Conservation (phyloP, 2,888 invertebrate genomes). For the Ernsta delagoae region DNA sequence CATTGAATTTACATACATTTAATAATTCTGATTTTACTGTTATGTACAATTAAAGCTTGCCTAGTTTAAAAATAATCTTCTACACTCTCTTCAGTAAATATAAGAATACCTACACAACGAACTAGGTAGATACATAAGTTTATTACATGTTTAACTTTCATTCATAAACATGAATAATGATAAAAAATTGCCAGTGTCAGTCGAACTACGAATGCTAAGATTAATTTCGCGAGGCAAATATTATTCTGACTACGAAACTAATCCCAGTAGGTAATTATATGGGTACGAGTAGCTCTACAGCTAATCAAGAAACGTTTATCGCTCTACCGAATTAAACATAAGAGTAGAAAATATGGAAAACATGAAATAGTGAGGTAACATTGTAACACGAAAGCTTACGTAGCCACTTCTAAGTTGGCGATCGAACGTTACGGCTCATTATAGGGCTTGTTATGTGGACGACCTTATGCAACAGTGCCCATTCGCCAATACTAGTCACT, state of each 20-base stretch:
- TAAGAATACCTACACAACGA: too few relatives aligned
- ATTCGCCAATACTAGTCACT: background rate
- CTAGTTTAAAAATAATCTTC: too few relatives aligned
- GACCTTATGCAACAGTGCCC: slow-evolving; percentile 52
- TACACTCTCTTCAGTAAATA: too few relatives aligned
- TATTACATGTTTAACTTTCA: too few relatives aligned
- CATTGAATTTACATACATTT: too few relatives aligned
- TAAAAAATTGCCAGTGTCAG: background rate
- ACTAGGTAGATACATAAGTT: too few relatives aligned
- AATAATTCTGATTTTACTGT: too few relatives aligned
- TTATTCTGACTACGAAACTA: slow-evolving; percentile 1
- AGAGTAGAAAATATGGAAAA: slow-evolving; percentile 46
- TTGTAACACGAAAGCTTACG: slow-evolving; percentile 71
- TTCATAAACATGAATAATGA: background rate
- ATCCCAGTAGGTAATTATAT: slow-evolving; percentile 3
- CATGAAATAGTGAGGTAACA: slow-evolving; percentile 56
- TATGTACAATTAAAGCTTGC: too few relatives aligned
- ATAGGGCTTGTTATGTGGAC: slow-evolving; percentile 70
- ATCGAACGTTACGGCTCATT: slow-evolving; percentile 78
- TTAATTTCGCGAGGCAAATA: background rate
- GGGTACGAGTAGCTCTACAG: background rate
- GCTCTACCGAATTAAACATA: slow-evolving; percentile 11
- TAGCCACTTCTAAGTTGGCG: slow-evolving; percentile 66
- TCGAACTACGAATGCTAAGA: background rate
- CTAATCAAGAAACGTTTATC: slow-evolving; percentile 10